Evolutionary conservation across 1,140 invertebrate genomes (phyloP).

Genomic region (Drosophila leontia): DNA sequence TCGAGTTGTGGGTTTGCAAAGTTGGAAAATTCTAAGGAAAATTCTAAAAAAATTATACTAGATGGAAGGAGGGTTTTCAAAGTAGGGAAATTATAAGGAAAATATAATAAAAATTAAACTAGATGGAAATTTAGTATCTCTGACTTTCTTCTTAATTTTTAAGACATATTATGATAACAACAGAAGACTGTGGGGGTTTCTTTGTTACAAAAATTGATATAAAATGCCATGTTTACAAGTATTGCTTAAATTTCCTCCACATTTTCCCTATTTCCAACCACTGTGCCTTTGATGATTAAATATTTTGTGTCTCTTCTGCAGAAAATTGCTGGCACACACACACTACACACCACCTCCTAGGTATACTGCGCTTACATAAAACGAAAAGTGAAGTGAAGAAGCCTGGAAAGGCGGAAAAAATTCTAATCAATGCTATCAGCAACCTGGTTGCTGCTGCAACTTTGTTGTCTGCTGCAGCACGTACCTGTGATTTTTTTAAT

Average conservation of each 20-base stretch:
- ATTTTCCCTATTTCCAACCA: constrained; percentile 5
- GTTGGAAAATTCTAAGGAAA: constrained; percentile 8
- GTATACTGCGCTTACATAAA: constrained; percentile 20
- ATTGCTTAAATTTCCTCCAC: no score
- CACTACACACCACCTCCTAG: constrained; percentile 9
- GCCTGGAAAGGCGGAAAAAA: constrained; percentile 49
- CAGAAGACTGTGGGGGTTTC: background rate
- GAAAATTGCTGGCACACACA: constrained; percentile 44
- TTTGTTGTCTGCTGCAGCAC: constrained; percentile 60
- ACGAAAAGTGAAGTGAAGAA: constrained; percentile 49
- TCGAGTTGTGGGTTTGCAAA: constrained; percentile 3
- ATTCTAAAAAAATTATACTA: background rate
- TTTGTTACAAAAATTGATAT: no score
- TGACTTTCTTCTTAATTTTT: background rate
- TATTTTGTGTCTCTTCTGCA: constrained; percentile 58
- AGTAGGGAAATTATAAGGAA: constrained; percentile 5
- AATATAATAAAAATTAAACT: background rate
- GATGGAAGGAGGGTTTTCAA: background rate
- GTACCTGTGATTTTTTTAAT: constrained; percentile 81
- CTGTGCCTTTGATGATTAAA: constrained; percentile 52
- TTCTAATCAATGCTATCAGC: constrained; percentile 72
- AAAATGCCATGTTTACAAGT: no score
- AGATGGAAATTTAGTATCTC: no score
- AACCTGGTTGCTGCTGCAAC: constrained; percentile 24
- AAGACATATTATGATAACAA: background rate